Base-by-base conservation (phyloP, 2,797 vertebrate species). In the Pipistrellus pygmaeus region DNA sequence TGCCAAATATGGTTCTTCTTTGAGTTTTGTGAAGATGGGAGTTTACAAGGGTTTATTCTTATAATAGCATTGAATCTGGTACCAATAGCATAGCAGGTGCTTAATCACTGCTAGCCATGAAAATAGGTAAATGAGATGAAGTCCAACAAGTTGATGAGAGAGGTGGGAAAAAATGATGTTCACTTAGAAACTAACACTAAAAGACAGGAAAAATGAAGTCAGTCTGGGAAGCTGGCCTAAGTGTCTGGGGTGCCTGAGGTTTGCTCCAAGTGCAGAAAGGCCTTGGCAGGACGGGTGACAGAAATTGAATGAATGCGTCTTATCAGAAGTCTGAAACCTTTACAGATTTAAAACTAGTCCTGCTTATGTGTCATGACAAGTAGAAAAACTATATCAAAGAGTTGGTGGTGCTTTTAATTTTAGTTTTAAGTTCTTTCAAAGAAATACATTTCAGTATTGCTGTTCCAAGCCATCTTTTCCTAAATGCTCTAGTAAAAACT, bases 351-450 rank as follows among this genome's bases (percentile, higher is more conserved):
- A 83, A 68, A 84, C 3, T 23, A 14, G 44, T 66, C 4, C 55
- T 48, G 10, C 32, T 64, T 88, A 48, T 32, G 38, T 78, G 32
- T 84, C 55, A 80, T 78, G 55, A 73, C 46, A 78, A 84, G 57
- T 7, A 83, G 21, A 15, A 73, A 72, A 48, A 78, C 25, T 55
- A 68, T 71, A 73, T 55, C 69, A 66, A 15, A 83, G 44, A 23
- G 20, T 78, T 55, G 9, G 25, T 78, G 38, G 20, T 87, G 30
- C 17, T 87, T 88, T 78, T 18, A 25, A 71, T 51, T 64, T 85
- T 21, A 94, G 27, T 66, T 90, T 68, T 41, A 44, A 78, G 46
- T 88, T 85, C 17, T 88, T 66, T 76, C n/a, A 82, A 55, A 84
- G 3, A 68, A 60, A 84, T 73, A 41, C 6, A 35, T 48, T 91